These are phyloP conservation scores for Apoderus coryli DNA, from an alignment of 2,888 invertebrate species.

Conservation along the genomic window DNA sequence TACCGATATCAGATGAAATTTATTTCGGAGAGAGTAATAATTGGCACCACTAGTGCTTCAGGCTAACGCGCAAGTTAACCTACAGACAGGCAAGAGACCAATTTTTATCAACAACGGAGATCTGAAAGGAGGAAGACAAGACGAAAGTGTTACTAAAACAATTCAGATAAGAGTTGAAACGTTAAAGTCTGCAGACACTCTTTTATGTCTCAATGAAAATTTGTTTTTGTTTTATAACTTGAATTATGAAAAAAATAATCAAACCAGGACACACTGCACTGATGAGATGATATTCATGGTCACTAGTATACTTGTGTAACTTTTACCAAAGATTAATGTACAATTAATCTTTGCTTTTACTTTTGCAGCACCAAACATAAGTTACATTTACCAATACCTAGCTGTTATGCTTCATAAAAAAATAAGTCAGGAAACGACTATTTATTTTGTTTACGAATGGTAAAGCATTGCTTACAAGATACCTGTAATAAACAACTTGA, in stretches of 20 bases:
- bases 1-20: too few relatives aligned
- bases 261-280: conserved; percentile 2
- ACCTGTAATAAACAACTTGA: conserved; percentile 3
- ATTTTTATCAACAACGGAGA: too few relatives aligned
- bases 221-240: conserved; percentile 9
- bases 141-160: too few relatives aligned
- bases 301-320: conserved; percentile 4
- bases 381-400: conserved; percentile 7
- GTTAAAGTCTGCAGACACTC: conserved; percentile 1
- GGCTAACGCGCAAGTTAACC: too few relatives aligned
- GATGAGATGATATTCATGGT: conserved; percentile 4
- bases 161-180: conserved; percentile 1
- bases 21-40: too few relatives aligned
- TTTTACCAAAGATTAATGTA: conserved; percentile 10
- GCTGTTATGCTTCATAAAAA: conserved; percentile 5
- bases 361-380: conserved; percentile 10
- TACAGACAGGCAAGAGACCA: too few relatives aligned
- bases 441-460: conserved; percentile 1
- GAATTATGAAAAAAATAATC: conserved; percentile 7
- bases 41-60: too few relatives aligned
- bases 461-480: conserved; percentile 2
- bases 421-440: conserved; percentile 3
- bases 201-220: conserved; percentile 4
- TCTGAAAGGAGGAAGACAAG: too few relatives aligned
- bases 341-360: conserved; percentile 10